Conservation (phyloP, 2,113 vertebrate species). For the Cisticola juncidis region DNA sequence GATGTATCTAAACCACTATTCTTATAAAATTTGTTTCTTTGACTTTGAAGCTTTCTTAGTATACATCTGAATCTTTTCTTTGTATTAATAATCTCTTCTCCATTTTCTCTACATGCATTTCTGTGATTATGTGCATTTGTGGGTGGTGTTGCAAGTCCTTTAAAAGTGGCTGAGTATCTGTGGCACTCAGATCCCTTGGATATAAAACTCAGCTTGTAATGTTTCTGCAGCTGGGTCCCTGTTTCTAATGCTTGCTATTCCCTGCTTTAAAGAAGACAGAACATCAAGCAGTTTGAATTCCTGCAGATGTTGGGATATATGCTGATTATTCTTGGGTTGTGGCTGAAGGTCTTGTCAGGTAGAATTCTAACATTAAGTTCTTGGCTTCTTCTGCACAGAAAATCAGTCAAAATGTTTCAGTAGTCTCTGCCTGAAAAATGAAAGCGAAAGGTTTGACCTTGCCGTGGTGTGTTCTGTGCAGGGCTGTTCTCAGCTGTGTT, state of each 20-base stretch:
- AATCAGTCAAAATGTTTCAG: neutral
- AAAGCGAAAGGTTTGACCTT: neutral
- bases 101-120: neutral
- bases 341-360: neutral
- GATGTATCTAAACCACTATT: neutral
- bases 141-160: neutral
- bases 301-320: neutral
- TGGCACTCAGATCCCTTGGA: no score
- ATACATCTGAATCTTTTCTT: neutral
- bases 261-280: neutral
- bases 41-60: neutral
- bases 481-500: neutral
- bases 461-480: neutral
- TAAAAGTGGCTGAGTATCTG: neutral
- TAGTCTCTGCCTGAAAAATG: neutral
- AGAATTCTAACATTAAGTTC: fast-evolving
- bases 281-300: neutral
- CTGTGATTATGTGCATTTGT: neutral
- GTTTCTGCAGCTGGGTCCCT: neutral
- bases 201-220: neutral
- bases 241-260: neutral
- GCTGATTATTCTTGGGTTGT: neutral
- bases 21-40: neutral
- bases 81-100: neutral
- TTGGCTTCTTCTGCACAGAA: neutral